Base-by-base conservation (phyloP, 2,888 invertebrate species). In the Euzophera pinguis region DNA sequence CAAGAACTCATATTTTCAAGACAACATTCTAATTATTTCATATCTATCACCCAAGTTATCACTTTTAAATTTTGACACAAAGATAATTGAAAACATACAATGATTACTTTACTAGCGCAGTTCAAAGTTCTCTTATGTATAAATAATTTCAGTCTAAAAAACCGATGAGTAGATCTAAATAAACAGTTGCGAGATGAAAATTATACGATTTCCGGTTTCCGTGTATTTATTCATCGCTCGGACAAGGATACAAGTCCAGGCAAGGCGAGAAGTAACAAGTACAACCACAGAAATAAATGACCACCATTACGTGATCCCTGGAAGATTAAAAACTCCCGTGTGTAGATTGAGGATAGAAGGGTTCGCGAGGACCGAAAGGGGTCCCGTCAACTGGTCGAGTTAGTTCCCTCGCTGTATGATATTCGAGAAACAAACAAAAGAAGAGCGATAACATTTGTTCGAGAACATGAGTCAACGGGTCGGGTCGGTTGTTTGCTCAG, bases 391-490 rank as follows among this genome's bases (percentile, higher is more conserved):
- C 63, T 73, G 78, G 81, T 53, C 62, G 53, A 52, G 50, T 56
- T 32, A 61, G 65, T 70, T 71, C 78, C 75, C 71, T 67, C 66
- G 64, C 57, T 55, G 77, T 75, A 78, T 80, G 80, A 80, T 80
- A 83, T 82, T 82, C 72, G 75, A 84, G 82, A 81, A 85, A 87
- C 84, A 88, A 88, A 89, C 86, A 86, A 85, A 86, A 83, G 82
- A 79, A 81, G 86, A 87, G 77, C 80, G 84, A 84, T 83, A 87
- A 84, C 88, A 84, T 85, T 88, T 87, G 88, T 85, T 84, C 81
- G 80, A 73, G 75, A 76, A 77, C 74, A 71, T 84, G 83, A 85
- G 79, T 84, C 85, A 84, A 81, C 79, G 76, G 74, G 75, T 73
- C 74, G 73, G 73, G 72, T 67, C 45, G 45, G 60, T 59, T 73